Evolutionary conservation across 2,113 vertebrate genomes (phyloP), one percentile per base, ranked within the genome.

Genomic region (Leptocoma aspasia): DNA sequence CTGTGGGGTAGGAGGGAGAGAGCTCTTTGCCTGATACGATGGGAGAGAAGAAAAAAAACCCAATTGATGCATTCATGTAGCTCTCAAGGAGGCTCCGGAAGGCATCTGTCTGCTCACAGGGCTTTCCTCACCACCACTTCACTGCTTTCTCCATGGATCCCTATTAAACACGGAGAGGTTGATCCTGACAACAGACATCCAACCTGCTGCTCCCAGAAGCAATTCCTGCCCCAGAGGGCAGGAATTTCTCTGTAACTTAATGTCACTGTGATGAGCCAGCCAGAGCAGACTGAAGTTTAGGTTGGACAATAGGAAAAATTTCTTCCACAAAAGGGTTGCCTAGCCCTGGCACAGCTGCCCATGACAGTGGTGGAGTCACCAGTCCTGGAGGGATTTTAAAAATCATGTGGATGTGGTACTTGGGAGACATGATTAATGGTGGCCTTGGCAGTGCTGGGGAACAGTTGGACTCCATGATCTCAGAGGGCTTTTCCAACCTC

Each of bases 1-100:
- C 50, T n/a, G 9, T 35, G 6, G 39, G 37, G 35, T 24, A 21
- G 54, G 26, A 27, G 21, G 31, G n/a, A 24, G n/a, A 15, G 42
- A 24, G 23, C 11, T 27, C 49, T 70, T 71, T 16, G 22, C 45
- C 56, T 56, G 27, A 13, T 35, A 7, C 2, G 3, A 35, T 47
- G 9, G 1, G 1, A 57, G 13, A 12, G 66, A 31, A 57, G 76
- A 8, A n/a, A 47, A 69, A 72, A 44, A 4, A 0, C 6, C 7
- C 7, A 19, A 10, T 4, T 42, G n/a, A 42, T 31, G n/a, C 4
- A 35, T 47, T 24, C 41, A 23, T 6, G 11, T 30, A 39, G 37
- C 23, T 53, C 49, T 71, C n/a, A 22, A 42, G 30, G 33, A 49
- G 68, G 21, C 21, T 76, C 18, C 17, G 27, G 37, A 57, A 53